Percentiles rank a stretch among this genome's conserved stretches.
Conservation (phyloP, 1,140 invertebrate genomes). For the Arion vulgaris region DNA sequence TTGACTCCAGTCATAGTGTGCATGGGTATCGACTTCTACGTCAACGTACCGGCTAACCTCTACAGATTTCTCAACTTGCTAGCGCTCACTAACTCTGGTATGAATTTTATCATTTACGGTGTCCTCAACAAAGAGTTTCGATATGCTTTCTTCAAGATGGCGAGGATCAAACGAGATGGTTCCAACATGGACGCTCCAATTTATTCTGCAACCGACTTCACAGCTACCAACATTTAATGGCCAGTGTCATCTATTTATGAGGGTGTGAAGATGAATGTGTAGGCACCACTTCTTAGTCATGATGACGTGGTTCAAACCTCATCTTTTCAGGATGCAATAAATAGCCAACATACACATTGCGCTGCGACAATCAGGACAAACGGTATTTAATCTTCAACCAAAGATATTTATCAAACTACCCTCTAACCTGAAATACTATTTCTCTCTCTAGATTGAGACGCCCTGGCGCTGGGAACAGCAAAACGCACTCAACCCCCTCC, state of each 20-base stretch:
- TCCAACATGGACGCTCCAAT: no score
- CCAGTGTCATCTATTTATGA: neutral
- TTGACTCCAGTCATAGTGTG: neutral
- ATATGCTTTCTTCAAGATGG: constrained; percentile 11
- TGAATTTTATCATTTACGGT: constrained; percentile 37
- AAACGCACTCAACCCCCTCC: no score
- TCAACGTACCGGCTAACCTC: neutral
- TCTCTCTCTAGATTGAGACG: no score
- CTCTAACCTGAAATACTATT: no score
- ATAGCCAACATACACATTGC: no score
- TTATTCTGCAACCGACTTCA: neutral
- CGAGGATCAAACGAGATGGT: neutral
- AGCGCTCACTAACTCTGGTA: constrained; percentile 27
- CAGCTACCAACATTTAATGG: neutral
- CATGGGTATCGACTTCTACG: constrained; percentile 4
- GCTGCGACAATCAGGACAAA: no score
- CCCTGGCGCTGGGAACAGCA: no score
- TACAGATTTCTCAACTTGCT: neutral
- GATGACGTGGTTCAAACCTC: no score
- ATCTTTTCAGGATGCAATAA: no score
- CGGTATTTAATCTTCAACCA: no score
- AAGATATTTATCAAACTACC: no score
- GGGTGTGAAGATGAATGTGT: neutral
- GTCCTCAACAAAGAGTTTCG: constrained; percentile 20
- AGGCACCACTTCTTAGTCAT: no score